A percentile compares a stretch with the other conserved stretches of the same genome.
Conservation (phyloP, 1,140 invertebrate genomes). For the Drosophila seguyi region DNA sequence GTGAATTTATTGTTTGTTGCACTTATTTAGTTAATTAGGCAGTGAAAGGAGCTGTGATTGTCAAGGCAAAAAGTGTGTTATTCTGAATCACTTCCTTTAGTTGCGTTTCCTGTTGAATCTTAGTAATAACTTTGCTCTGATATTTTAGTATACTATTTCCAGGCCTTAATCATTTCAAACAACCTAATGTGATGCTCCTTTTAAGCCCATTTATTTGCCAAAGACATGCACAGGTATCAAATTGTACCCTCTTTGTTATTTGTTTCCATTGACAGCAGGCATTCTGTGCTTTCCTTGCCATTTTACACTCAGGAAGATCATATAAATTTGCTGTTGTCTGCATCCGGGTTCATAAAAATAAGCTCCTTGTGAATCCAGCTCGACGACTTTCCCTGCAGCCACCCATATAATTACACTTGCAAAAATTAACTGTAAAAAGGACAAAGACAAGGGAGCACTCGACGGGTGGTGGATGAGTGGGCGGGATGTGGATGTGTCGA, state of each 20-base stretch:
- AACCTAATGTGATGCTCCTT: background rate
- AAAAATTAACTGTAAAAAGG: slow-evolving; percentile 66
- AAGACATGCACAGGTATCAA: background rate
- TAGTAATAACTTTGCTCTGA: background rate
- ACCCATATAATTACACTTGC: slow-evolving; percentile 77
- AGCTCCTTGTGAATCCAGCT: slow-evolving; percentile 48
- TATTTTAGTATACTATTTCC: background rate
- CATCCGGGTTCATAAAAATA: slow-evolving; percentile 68
- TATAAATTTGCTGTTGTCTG: slow-evolving; percentile 44
- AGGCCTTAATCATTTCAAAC: background rate
- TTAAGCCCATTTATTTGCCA: background rate
- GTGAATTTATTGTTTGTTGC: slow-evolving; percentile 25
- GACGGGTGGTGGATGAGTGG: background rate
- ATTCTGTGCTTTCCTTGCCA: background rate
- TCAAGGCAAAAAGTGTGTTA: background rate
- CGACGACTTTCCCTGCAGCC: slow-evolving; percentile 38
- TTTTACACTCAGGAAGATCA: slow-evolving; percentile 35
- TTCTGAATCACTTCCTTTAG: background rate
- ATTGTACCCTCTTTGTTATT: background rate
- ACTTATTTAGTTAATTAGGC: slow-evolving; percentile 37
- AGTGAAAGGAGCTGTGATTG: background rate
- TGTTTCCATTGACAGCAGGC: background rate
- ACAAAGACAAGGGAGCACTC: slow-evolving; percentile 24
- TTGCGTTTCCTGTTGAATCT: background rate
- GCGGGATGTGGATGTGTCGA: slow-evolving; percentile 4